These are phyloP conservation scores for Criorhina ranunculi DNA, from an alignment of 2,888 invertebrate genomes.

Conservation along the genomic window DNA sequence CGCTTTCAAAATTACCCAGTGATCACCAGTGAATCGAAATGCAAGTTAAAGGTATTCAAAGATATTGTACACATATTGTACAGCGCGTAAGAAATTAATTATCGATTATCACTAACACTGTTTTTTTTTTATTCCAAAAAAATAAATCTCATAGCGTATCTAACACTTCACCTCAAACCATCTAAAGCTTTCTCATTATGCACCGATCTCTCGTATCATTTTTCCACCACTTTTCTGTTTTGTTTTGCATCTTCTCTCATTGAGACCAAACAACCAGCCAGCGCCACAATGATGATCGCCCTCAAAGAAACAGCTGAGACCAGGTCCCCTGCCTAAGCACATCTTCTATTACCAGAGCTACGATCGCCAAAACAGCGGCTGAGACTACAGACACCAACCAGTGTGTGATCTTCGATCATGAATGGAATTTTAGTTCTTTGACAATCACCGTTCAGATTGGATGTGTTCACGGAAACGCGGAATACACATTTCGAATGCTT, in stretches of 20 bases:
- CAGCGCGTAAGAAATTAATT: constrained; percentile 18
- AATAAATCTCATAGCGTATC: constrained; percentile 69
- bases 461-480: constrained; percentile 78
- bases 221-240: constrained; percentile 40
- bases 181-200: constrained; percentile 55
- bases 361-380: constrained; percentile 8
- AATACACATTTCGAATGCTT: constrained; percentile 38
- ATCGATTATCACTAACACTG: background rate
- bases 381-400: constrained; percentile 11
- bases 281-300: constrained; percentile 41
- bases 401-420: constrained; percentile 77
- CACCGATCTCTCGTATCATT: constrained; percentile 29
- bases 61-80: background rate
- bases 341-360: constrained; percentile 49
- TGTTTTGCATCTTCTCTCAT: constrained; percentile 49
- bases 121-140: constrained; percentile 13
- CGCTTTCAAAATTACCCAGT: background rate
- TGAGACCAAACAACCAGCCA: constrained; percentile 8
- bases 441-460: constrained; percentile 81
- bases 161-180: constrained; percentile 51
- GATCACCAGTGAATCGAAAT: background rate
- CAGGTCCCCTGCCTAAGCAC: constrained; percentile 35
- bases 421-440: constrained; percentile 82
- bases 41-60: constrained; percentile 4
- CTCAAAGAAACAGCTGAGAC: constrained; percentile 62